Evolutionary conservation across 2,797 vertebrate genomes (phyloP), one percentile per base, ranked within the genome.

Genomic region (Petrocephalus schoutedeni): DNA sequence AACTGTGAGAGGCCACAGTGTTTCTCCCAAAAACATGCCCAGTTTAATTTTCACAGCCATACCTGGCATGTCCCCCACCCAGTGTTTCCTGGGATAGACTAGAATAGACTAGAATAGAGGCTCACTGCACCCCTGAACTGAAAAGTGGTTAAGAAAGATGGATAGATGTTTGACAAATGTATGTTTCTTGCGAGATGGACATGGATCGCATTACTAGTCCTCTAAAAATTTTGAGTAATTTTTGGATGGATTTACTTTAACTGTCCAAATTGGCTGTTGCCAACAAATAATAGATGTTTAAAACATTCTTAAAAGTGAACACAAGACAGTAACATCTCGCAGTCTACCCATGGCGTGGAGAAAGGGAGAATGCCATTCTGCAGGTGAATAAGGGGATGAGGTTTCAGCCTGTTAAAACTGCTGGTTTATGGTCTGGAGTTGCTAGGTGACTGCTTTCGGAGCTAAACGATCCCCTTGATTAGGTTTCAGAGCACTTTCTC

Each of bases 401-500:
- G 84, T 36, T 41, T 74, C 36, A 74, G 21, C 83, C 41, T 45
- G 51, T 53, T 71, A 19, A 51, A 86, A 74, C 23, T 32, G n/a
- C 53, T n/a, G 61, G 49, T 14, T 7, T 53, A 10, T 57, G 23
- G 74, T 58, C 32, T 4, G 32, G 36, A 14, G 85, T 89, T 86
- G 85, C 67, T 71, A 88, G 54, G 88, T 67, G 77, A 86, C 85
- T 32, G 85, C n/a, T 32, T 19, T 53, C 21, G 12, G 67, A 16
- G 88, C 85, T 14, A 49, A 8, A n/a, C 10, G 21, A 36, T 88
- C n/a, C 49, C 4, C 57, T 85, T 41, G 82, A 74, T 88, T 74
- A 51, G 57, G 64, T 88, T 88, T 88, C 64, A 21, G 8, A 56
- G 59, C 21, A 54, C 67, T 85, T 88, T 85, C 57, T 57, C 85